These are phyloP conservation scores for Aromia moschata DNA, from an alignment of 2,888 invertebrate species.

Conservation along the genomic window DNA sequence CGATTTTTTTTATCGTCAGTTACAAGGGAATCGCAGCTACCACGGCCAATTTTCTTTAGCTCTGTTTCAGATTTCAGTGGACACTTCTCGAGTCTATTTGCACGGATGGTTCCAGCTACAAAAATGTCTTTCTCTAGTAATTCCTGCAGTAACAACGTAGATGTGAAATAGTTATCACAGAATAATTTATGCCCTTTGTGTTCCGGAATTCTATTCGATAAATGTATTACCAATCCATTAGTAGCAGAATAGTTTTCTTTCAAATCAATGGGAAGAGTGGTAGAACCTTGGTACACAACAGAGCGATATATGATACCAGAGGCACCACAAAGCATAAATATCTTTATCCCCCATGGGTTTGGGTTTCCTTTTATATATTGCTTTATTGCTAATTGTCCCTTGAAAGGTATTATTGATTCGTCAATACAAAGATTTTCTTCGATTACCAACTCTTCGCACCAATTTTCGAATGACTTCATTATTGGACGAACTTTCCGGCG, in stretches of 20 bases:
- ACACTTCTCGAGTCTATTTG: background rate
- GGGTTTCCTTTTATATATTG: slow-evolving; percentile 22
- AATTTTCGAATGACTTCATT: slow-evolving; percentile 30
- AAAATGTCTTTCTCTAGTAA: slow-evolving; percentile 5
- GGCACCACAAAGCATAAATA: background rate
- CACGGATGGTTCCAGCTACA: slow-evolving; percentile 5
- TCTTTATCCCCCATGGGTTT: slow-evolving; percentile 9
- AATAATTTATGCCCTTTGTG: background rate
- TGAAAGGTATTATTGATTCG: slow-evolving; percentile 11
- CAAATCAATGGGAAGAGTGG: background rate
- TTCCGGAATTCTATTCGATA: background rate
- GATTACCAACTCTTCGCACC: slow-evolving; percentile 30
- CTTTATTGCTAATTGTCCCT: slow-evolving; percentile 16
- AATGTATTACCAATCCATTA: background rate
- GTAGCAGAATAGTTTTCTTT: background rate
- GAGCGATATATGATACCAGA: slow-evolving; percentile 1
- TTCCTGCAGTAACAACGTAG: slow-evolving; percentile 10
- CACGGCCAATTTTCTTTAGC: slow-evolving; percentile 3
- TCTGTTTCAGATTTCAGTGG: slow-evolving; percentile 7
- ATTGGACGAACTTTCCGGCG: slow-evolving; percentile 35
- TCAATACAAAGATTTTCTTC: background rate
- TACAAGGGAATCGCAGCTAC: background rate
- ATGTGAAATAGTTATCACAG: slow-evolving; percentile 14
- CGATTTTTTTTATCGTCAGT: slow-evolving; percentile 15
- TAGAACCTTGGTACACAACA: slow-evolving; percentile 1